These are phyloP conservation scores for Alfaro cultratus DNA, from an alignment of 2,797 vertebrate genomes.

Conservation along the genomic window DNA sequence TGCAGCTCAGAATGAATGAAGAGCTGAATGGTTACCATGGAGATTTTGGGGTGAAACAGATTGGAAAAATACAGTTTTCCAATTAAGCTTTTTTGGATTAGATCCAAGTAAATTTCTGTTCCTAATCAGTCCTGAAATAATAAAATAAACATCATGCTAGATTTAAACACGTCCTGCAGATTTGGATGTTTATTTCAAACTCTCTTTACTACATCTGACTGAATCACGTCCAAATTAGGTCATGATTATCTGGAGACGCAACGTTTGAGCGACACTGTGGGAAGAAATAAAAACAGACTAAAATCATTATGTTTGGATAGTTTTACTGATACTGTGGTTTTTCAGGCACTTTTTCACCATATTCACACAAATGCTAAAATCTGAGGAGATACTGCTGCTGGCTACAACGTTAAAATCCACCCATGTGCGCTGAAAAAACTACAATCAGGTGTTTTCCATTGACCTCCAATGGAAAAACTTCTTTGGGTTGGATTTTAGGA, in stretches of 20 bases:
- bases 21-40: too few relatives aligned
- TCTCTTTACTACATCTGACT: not conserved
- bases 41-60: too few relatives aligned
- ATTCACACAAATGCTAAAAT: conserved; percentile 15
- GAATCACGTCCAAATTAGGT: not conserved
- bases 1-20: too few relatives aligned
- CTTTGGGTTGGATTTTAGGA: conserved; percentile 65
- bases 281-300: conserved; percentile 23
- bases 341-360: conserved; percentile 67
- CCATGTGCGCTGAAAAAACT: not conserved
- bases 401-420: not conserved
- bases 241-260: conserved; percentile 19
- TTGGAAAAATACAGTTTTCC: too few relatives aligned
- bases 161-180: not conserved
- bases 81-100: too few relatives aligned
- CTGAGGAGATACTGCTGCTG: conserved; percentile 9
- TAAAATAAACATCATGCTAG: too few relatives aligned
- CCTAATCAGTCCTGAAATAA: too few relatives aligned
- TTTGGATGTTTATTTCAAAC: not conserved
- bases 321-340: conserved; percentile 41
- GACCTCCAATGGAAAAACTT: not conserved
- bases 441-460: not conserved
- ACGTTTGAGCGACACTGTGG: conserved; percentile 38
- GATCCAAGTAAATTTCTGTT: too few relatives aligned
- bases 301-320: conserved; percentile 13